phyloP scores from a whole-genome alignment of 2,888 invertebrate genomes.

The Saturnia japonica region DNA sequence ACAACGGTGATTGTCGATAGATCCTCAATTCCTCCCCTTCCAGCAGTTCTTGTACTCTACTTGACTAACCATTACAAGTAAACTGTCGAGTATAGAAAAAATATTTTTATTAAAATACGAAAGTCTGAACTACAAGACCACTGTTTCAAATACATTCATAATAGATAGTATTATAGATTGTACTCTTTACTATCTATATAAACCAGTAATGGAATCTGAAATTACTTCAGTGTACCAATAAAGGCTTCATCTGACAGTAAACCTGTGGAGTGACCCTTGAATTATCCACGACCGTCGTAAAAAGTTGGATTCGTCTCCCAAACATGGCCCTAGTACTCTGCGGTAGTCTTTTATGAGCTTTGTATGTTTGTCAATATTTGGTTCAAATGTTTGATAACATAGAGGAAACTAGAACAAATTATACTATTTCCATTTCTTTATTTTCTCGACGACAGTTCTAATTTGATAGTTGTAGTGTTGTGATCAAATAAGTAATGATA shows the following conservation, averaged over 20 bases:
- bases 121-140: not conserved
- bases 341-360: slow-evolving; percentile 7
- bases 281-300: slow-evolving; percentile 45
- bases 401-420: not conserved
- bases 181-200: slow-evolving; percentile 17
- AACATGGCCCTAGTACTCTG: slow-evolving; percentile 28
- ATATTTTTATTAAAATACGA: not conserved
- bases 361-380: slow-evolving; percentile 11
- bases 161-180: not conserved
- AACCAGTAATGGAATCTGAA: slow-evolving; percentile 30
- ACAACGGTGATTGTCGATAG: not conserved
- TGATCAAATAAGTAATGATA: no score
- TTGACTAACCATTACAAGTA: not conserved
- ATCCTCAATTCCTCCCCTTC: not conserved
- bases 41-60: not conserved
- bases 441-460: no score
- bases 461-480: no score
- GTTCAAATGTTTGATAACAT: slow-evolving; percentile 12
- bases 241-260: slow-evolving; percentile 28
- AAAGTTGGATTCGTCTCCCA: slow-evolving; percentile 41
- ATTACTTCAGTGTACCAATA: slow-evolving; percentile 23
- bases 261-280: slow-evolving; percentile 37
- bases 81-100: not conserved
- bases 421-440: no score
- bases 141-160: not conserved